A percentile compares a stretch with the other conserved stretches of the same genome.
Conservation (phyloP, 2,113 vertebrate genomes). For the Stercorarius parasiticus region DNA sequence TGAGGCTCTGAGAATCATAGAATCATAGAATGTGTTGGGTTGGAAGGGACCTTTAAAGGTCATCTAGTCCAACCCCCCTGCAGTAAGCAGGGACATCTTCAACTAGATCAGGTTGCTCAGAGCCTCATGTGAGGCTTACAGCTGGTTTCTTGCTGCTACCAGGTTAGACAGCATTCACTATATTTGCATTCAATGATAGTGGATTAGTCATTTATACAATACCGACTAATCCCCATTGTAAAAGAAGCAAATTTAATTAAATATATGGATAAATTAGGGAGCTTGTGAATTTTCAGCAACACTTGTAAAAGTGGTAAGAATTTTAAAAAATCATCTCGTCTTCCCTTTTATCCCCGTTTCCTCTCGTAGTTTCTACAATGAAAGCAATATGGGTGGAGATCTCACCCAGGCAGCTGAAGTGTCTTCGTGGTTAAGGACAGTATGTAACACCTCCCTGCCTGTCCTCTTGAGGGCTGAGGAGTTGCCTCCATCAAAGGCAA, state of each 20-base stretch:
- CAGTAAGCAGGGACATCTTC: no score
- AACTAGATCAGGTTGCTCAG: no score
- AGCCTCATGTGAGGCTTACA: neutral
- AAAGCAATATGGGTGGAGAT: neutral
- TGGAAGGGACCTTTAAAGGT: no score
- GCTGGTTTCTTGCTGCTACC: neutral
- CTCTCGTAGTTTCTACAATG: neutral
- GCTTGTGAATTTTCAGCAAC: neutral
- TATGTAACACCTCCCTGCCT: neutral
- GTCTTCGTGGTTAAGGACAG: neutral
- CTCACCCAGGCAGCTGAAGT: neutral
- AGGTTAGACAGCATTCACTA: neutral
- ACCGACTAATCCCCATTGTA: neutral
- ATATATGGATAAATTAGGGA: neutral
- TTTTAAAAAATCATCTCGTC: neutral
- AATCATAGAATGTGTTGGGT: no score
- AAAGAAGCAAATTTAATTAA: conserved; percentile 43
- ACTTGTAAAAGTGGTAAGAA: conserved; percentile 15
- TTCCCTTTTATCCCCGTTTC: neutral
- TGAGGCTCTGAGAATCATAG: no score
- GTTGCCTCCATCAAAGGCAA: neutral
- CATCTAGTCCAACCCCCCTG: no score
- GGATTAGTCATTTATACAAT: conserved; percentile 29
- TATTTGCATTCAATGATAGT: conserved; percentile 15
- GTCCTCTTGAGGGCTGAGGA: neutral